A percentile compares a stretch with the other conserved stretches of the same genome.
Evolutionary conservation across 2,113 vertebrate genomes (phyloP).

Genomic region (Ariopsis seemanni): DNA sequence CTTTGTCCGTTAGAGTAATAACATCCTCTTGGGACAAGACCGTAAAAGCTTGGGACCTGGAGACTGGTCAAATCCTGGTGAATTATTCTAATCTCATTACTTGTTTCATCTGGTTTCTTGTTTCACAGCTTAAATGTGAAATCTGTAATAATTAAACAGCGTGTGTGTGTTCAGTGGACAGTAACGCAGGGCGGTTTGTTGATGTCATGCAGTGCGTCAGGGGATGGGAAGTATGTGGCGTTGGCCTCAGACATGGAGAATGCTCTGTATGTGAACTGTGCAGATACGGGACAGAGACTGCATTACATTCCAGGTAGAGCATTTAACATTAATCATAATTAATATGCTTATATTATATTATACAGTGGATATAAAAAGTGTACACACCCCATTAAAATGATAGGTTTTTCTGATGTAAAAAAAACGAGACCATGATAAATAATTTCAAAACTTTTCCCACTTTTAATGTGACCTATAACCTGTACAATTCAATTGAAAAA

Average conservation of each 20-base stretch:
- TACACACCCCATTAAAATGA: no score
- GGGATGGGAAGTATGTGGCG: conserved; percentile 69
- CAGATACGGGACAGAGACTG: conserved; percentile 50
- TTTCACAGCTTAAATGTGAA: background rate
- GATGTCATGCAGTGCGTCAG: conserved; percentile 73
- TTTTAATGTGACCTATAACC: no score
- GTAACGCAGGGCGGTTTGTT: conserved; percentile 62
- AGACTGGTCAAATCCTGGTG: conserved; percentile 77
- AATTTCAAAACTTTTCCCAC: no score
- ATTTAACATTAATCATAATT: background rate
- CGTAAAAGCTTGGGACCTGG: conserved; percentile 73
- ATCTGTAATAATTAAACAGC: background rate
- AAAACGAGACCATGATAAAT: no score
- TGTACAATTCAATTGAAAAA: no score
- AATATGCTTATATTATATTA: no score
- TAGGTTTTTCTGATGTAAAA: no score
- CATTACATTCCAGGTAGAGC: conserved; percentile 64
- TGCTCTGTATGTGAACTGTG: conserved; percentile 59
- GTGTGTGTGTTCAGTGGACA: conserved; percentile 67
- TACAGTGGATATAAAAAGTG: no score
- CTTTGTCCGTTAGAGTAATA: conserved; percentile 65
- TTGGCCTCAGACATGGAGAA: conserved; percentile 68
- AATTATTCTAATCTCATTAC: conserved; percentile 18
- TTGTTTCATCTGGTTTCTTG: background rate
- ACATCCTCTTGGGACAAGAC: conserved; percentile 77